A percentile compares a stretch with the other conserved stretches of the same genome.
These are phyloP conservation scores for Drosophila planitibia DNA, from an alignment of 2,888 invertebrate genomes.

Conservation along the genomic window DNA sequence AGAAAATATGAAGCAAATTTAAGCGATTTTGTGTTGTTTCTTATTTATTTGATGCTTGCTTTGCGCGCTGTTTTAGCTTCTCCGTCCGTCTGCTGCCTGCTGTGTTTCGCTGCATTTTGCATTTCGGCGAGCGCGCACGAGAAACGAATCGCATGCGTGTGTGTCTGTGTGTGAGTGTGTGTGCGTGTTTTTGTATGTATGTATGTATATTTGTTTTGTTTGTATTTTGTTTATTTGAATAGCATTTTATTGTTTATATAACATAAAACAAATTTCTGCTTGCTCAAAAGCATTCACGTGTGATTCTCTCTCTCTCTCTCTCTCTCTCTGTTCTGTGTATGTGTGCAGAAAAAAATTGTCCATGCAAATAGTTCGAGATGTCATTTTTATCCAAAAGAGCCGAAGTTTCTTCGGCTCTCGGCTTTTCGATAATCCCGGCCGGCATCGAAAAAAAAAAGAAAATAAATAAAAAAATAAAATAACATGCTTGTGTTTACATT, in stretches of 20 bases:
- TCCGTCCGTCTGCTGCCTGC: conserved; percentile 4
- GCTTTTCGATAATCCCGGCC: conserved; percentile 14
- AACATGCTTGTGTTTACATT: conserved; percentile 3
- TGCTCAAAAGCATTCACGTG: neutral
- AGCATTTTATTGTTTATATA: conserved; percentile 56
- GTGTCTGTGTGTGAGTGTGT: conserved; percentile 9
- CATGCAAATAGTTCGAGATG: neutral
- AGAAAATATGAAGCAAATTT: conserved; percentile 33
- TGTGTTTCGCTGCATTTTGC: conserved; percentile 30
- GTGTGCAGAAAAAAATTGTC: neutral
- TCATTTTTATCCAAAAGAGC: neutral
- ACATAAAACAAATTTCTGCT: conserved; percentile 30
- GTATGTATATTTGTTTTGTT: conserved; percentile 22
- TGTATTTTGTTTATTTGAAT: conserved; percentile 52
- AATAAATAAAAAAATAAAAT: neutral
- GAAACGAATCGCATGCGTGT: conserved; percentile 12
- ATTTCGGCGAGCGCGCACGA: conserved; percentile 45
- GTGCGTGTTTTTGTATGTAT: conserved; percentile 3
- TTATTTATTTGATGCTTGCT: conserved; percentile 24
- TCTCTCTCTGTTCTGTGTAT: neutral
- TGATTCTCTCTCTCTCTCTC: neutral
- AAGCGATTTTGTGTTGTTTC: conserved; percentile 20
- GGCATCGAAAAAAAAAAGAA: conserved; percentile 10
- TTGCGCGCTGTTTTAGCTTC: neutral
- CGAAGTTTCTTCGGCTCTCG: neutral